Base-by-base conservation (phyloP, 2,797 vertebrate genomes). In the Buceros bicornis region DNA sequence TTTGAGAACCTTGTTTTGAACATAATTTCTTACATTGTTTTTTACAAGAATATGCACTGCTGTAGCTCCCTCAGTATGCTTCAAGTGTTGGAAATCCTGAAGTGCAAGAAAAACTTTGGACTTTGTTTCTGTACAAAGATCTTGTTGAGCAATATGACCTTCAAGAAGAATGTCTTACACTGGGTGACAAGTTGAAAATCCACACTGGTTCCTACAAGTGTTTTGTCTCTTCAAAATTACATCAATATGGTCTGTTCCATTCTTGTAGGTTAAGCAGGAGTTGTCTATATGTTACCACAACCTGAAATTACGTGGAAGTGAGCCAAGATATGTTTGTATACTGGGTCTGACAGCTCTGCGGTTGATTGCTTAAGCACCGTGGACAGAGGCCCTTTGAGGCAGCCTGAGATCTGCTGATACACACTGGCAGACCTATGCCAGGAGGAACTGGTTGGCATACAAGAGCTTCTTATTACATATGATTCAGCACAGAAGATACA, bases 301-400 rank as follows among this genome's bases (percentile, higher is more conserved):
- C 1, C 2, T 35, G 33, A 37, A 65, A 8, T 17, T 47, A 16
- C 11, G 0, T 17, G 8, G 57, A 8, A 66, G 3, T 42, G 74
- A 57, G 29, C 24, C 0, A 4, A 1, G 10, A 5, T 7, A 0
- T 4, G 18, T 80, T 40, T 25, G 19, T 56, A 3, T 11, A 4
- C 19, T 26, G 87, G 33, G 20, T 58, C 48, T 77, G 76, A 3
- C 26, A 31, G 47, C 45, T 40, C 2, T 0, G 22, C 7, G 20
- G 5, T 56, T 82, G 43, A 13, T 16, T 70, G 58, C 13, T 11
- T n/a, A 60, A 93, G 95, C 18, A 96, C 93, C 95, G 95, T 8
- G 92, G 95, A 96, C 93, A 96, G 95, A 92, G 91, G 79, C 67
- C 56, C 35, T 26, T 10, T 3, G 66, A 76, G 89, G 54, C 82